A percentile compares a stretch with the other conserved stretches of the same genome.
Conservation (phyloP, 2,797 vertebrate species). For the Melanogrammus aeglefinus region DNA sequence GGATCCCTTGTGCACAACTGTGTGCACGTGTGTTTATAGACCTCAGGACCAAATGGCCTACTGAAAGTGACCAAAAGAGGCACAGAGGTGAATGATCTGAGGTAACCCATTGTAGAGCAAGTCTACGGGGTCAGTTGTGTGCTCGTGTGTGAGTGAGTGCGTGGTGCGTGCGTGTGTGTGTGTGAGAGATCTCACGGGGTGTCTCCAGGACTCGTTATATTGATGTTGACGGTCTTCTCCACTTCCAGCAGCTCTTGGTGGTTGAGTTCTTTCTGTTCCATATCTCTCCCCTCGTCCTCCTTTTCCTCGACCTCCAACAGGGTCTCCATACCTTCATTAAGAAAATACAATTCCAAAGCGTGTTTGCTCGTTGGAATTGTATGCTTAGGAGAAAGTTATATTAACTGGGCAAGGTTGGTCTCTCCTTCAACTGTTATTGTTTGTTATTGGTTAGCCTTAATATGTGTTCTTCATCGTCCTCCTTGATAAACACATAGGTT, state of each 20-base stretch:
- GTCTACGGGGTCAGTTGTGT: not conserved
- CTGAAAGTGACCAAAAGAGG: not conserved
- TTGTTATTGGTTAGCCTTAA: too few species aligned
- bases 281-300: not conserved
- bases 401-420: not conserved
- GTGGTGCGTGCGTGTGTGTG: not conserved
- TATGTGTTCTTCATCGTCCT: not conserved
- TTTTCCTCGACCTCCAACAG: not conserved
- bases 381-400: not conserved
- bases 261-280: not conserved
- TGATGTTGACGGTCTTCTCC: not conserved
- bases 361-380: not conserved
- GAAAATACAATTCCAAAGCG: not conserved
- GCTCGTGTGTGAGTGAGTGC: not conserved
- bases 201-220: not conserved
- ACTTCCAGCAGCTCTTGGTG: not conserved
- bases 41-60: not conserved
- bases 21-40: not conserved
- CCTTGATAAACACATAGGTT: not conserved
- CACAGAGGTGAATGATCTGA: slow-evolving; percentile 1
- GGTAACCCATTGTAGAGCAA: not conserved
- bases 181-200: not conserved
- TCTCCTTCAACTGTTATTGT: too few species aligned
- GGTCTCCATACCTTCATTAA: slow-evolving; percentile 5
- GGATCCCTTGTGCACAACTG: too few species aligned